A percentile compares a stretch with the other conserved stretches of the same genome.
Conservation (phyloP, 2,113 vertebrate species). For the Brachypodius melanocephalos region DNA sequence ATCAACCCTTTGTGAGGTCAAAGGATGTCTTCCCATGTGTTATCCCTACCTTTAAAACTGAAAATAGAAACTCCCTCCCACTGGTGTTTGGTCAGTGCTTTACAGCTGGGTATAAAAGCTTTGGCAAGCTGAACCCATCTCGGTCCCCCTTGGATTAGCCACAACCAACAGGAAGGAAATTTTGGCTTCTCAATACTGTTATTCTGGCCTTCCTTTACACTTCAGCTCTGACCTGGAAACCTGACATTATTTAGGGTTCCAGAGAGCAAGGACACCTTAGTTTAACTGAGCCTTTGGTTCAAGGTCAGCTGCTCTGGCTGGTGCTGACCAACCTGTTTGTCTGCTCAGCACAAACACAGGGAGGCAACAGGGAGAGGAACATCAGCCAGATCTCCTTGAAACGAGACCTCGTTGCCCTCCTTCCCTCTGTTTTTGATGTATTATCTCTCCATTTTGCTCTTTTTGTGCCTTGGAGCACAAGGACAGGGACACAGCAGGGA, state of each 20-base stretch:
- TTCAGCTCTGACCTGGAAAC: neutral
- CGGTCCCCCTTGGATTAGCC: neutral
- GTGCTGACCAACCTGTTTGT: neutral
- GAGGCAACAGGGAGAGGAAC: neutral
- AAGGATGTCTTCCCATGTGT: neutral
- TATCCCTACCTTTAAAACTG: neutral
- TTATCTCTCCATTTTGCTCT: neutral
- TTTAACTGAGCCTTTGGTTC: neutral
- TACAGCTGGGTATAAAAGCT: neutral
- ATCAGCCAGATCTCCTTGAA: neutral
- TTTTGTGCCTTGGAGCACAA: neutral
- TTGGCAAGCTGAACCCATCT: neutral
- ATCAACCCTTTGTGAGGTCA: neutral
- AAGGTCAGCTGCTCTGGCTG: neutral
- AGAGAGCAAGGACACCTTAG: neutral
- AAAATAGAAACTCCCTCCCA: neutral
- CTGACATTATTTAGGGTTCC: neutral
- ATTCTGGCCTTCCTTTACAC: neutral
- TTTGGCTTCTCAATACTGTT: neutral
- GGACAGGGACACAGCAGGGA: neutral
- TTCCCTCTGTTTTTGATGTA: neutral
- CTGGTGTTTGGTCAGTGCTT: neutral
- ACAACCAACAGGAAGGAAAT: neutral
- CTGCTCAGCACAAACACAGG: fast-evolving
- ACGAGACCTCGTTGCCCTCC: neutral